phyloP scores from a whole-genome alignment of 2,113 vertebrate species.

The Mus spicilegus region DNA sequence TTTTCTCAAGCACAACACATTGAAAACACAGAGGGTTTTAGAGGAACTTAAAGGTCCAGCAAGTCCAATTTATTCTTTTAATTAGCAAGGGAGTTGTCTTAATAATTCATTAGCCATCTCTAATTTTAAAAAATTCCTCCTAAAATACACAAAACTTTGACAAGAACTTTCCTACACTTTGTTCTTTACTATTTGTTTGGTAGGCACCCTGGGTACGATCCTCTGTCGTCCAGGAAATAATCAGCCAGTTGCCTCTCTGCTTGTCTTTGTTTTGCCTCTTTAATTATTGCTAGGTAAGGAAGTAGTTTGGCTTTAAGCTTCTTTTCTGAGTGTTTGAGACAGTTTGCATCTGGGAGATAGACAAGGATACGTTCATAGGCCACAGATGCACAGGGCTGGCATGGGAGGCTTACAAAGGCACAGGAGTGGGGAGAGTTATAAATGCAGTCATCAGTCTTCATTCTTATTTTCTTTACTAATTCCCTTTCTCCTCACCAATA shows the following conservation, averaged over 20 bases:
- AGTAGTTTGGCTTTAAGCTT: background rate
- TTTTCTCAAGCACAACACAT: conserved; percentile 20
- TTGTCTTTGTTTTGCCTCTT: background rate
- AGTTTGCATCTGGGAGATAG: background rate
- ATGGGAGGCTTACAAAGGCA: too few relatives aligned
- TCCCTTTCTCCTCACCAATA: fast-evolving
- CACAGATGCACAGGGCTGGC: too few relatives aligned
- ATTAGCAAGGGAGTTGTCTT: conserved; percentile 64
- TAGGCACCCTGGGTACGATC: background rate
- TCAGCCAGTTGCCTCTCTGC: background rate
- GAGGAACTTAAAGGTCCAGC: conserved; percentile 50
- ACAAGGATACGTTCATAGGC: background rate
- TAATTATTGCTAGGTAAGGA: background rate
- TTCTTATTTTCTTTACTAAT: background rate
- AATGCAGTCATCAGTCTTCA: background rate
- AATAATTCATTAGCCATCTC: conserved; percentile 69
- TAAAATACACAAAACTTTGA: conserved; percentile 16
- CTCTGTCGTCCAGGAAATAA: background rate
- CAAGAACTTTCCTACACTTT: background rate
- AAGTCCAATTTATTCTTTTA: conserved; percentile 74
- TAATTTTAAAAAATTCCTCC: conserved; percentile 65
- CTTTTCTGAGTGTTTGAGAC: background rate
- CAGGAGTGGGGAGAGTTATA: background rate
- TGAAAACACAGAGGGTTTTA: conserved; percentile 12
- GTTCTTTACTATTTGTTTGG: background rate